Percentiles rank a stretch among this genome's conserved stretches.
phyloP scores from a whole-genome alignment of 2,113 vertebrate species.

The Proterorhinus semilunaris region DNA sequence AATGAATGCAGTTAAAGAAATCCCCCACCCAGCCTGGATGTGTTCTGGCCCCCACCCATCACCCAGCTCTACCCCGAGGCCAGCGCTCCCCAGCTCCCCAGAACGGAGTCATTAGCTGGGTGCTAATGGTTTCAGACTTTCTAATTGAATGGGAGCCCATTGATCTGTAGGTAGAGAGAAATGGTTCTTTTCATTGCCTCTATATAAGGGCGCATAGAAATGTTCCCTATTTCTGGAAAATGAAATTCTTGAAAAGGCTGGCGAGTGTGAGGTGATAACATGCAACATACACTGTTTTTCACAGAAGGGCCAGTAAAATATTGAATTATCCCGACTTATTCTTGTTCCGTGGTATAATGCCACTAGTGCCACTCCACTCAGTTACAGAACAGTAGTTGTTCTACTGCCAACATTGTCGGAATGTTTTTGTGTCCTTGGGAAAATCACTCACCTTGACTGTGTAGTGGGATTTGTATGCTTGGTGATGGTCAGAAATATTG shows the following conservation, averaged over 20 bases:
- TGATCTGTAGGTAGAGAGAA: conserved; percentile 98
- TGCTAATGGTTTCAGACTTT: conserved; percentile 97
- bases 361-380: too few species aligned
- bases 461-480: background rate
- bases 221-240: conserved; percentile 82
- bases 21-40: conserved; percentile 54
- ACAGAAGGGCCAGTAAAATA: too few species aligned
- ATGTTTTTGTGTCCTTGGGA: background rate
- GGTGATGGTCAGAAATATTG: background rate
- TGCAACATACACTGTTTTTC: too few species aligned
- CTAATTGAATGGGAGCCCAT: conserved; percentile 99
- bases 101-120: conserved; percentile 78
- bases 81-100: conserved; percentile 66
- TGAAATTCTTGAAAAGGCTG: conserved; percentile 76
- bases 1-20: conserved; percentile 74
- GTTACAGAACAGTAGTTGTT: background rate
- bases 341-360: too few species aligned
- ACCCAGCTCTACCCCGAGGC: conserved; percentile 61
- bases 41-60: conserved; percentile 54
- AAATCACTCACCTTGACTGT: background rate
- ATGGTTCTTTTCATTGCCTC: conserved; percentile 97
- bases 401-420: background rate
- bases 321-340: too few species aligned
- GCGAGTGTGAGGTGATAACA: conserved; percentile 43
- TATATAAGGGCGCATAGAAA: conserved; percentile 89